Conservation (phyloP, 2,797 vertebrate genomes). For the Ataeniobius toweri region DNA sequence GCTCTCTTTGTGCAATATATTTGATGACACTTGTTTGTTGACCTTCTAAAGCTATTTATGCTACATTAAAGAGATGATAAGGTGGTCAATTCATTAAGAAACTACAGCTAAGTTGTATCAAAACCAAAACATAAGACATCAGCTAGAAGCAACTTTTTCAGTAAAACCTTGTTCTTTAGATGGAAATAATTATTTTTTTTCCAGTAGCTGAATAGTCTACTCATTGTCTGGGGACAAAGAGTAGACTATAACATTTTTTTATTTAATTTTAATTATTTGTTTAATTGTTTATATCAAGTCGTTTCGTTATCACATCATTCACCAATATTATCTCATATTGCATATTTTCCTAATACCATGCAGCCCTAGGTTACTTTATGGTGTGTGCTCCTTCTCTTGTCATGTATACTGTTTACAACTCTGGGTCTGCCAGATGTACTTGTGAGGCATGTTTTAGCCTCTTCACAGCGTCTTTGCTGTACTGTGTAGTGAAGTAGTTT, state of each 20-base stretch:
- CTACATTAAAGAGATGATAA: not conserved
- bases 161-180: not conserved
- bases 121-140: not conserved
- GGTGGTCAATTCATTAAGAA: not conserved
- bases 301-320: not conserved
- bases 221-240: not conserved
- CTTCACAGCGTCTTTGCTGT: not conserved
- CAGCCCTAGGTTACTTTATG: not conserved
- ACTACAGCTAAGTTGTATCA: not conserved
- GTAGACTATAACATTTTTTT: not conserved
- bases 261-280: not conserved
- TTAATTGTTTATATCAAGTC: not conserved
- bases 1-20: no score
- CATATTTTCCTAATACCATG: not conserved
- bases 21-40: no score
- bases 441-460: not conserved
- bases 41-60: no score
- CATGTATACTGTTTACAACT: not conserved
- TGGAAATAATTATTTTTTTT: not conserved
- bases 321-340: not conserved
- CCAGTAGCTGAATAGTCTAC: not conserved
- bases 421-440: not conserved
- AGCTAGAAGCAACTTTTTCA: not conserved
- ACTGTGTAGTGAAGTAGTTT: not conserved
- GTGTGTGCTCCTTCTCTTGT: not conserved